Percentiles rank a stretch among this genome's conserved stretches.
Conservation (phyloP, 2,888 invertebrate species). For the Brachyptera putata region DNA sequence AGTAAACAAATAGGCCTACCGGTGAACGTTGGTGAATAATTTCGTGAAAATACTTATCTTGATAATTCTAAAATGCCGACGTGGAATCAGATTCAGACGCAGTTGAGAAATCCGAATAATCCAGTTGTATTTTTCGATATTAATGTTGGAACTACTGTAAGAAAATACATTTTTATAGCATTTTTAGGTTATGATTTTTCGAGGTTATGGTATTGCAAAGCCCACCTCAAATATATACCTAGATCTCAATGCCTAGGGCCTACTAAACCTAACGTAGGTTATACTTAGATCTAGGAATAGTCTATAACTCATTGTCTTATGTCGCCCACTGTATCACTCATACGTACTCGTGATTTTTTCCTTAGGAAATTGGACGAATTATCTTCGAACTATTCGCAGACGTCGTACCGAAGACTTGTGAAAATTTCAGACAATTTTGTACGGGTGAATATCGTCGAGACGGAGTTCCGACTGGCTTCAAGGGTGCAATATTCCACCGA, state of each 20-base stretch:
- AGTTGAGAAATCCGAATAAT: conserved; percentile 86
- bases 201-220: not conserved
- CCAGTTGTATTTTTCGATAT: conserved; percentile 99
- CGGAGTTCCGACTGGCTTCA: conserved; percentile 94
- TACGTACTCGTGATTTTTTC: not conserved
- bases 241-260: too few species aligned
- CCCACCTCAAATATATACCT: too few species aligned
- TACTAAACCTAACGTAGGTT: too few species aligned
- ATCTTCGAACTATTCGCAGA: conserved; percentile 97
- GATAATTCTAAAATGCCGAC: conserved; percentile 83
- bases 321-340: not conserved
- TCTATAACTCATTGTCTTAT: too few species aligned
- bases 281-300: too few species aligned
- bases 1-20: too few species aligned
- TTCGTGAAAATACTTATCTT: too few species aligned
- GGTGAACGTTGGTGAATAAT: too few species aligned
- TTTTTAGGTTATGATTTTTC: not conserved
- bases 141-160: conserved; percentile 89
- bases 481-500: conserved; percentile 93
- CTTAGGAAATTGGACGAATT: conserved; percentile 96
- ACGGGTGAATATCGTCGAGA: conserved; percentile 96
- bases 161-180: conserved; percentile 32
- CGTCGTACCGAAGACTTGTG: conserved; percentile 92
- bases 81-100: conserved; percentile 91
- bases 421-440: conserved; percentile 97